These are phyloP conservation scores for Whitmania pigra DNA, from an alignment of 1,140 invertebrate genomes.

Conservation along the genomic window DNA sequence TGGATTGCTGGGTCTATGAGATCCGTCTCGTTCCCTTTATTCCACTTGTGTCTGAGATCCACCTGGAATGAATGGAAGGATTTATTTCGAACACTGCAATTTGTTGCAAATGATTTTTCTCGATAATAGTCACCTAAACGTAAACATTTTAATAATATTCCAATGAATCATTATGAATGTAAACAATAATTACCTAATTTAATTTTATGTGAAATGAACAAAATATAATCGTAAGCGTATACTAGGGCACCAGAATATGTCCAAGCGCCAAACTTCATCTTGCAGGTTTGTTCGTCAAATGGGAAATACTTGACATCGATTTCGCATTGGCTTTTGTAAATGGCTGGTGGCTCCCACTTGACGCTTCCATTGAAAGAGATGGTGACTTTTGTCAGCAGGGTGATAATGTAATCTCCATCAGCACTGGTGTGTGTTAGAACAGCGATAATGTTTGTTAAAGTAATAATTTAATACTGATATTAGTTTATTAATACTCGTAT, in stretches of 20 bases:
- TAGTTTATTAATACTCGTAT: neutral
- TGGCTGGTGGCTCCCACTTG: conserved; percentile 88
- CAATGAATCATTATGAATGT: neutral
- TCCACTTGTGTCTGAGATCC: conserved; percentile 13
- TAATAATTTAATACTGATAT: too few species aligned
- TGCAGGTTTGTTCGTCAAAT: conserved; percentile 81
- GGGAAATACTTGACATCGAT: conserved; percentile 78
- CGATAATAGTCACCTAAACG: too few species aligned
- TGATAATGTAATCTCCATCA: conserved; percentile 48
- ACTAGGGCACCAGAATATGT: conserved; percentile 52
- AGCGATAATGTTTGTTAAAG: neutral
- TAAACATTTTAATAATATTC: neutral
- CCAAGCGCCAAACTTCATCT: conserved; percentile 78
- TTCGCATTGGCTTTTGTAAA: conserved; percentile 96
- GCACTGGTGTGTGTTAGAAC: conserved; percentile 36
- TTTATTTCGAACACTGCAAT: neutral
- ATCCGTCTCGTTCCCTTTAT: neutral
- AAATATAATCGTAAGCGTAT: neutral
- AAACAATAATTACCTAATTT: neutral
- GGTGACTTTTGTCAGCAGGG: conserved; percentile 48
- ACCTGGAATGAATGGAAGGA: neutral
- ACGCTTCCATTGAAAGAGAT: conserved; percentile 75
- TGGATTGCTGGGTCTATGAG: conserved; percentile 10
- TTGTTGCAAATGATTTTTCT: too few species aligned
- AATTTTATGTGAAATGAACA: neutral